A percentile compares a stretch with the other conserved stretches of the same genome.
These are phyloP conservation scores for Microctonus brassicae DNA, from an alignment of 2,888 invertebrate species.

Conservation along the genomic window DNA sequence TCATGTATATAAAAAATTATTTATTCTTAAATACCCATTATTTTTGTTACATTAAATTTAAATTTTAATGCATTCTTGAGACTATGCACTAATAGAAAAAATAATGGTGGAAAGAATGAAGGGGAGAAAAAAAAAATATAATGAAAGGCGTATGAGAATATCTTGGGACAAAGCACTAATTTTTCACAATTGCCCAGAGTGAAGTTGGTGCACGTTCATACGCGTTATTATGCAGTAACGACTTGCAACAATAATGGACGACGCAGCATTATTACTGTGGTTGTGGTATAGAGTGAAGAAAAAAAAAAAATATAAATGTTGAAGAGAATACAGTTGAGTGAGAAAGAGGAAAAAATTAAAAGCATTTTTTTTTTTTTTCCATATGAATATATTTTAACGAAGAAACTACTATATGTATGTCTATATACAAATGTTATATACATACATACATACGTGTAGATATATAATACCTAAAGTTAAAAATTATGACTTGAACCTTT, in stretches of 20 bases:
- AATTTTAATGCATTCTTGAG: not conserved
- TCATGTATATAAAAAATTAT: not conserved
- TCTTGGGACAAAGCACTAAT: conserved; percentile 13
- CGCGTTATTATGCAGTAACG: conserved; percentile 26
- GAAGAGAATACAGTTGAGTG: not conserved
- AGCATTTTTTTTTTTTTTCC: not conserved
- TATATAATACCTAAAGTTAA: not conserved
- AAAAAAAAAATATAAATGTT: not conserved
- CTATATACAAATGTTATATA: too few species aligned
- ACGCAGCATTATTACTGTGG: conserved; percentile 7
- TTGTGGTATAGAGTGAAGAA: not conserved
- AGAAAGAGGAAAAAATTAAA: not conserved
- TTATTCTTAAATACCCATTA: not conserved
- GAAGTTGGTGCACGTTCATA: not conserved
- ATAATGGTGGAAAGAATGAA: not conserved
- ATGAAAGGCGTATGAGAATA: not conserved
- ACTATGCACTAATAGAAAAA: not conserved
- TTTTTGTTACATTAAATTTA: conserved; percentile 2
- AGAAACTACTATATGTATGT: too few species aligned
- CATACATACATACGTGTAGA: not conserved
- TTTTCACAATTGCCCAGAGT: not conserved
- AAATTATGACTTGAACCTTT: not conserved
- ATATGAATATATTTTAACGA: not conserved
- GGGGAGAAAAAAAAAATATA: not conserved
- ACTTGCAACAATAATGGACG: conserved; percentile 26